Evolutionary conservation across 2,888 invertebrate genomes (phyloP).

Genomic region (Galerucella pusilla): DNA sequence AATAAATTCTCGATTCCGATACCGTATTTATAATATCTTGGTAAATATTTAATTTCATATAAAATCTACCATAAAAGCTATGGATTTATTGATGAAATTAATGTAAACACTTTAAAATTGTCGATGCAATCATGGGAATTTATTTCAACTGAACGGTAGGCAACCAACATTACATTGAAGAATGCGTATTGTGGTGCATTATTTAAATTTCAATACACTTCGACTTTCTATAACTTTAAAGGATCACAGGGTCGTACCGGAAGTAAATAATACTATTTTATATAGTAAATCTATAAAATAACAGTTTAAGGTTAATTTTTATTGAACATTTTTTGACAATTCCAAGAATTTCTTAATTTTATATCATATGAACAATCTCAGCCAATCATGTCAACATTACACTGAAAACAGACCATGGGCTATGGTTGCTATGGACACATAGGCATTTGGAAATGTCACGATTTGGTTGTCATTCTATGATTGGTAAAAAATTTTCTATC

Average conservation of each 20-base stretch:
- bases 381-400: too few species aligned
- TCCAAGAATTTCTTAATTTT: too few species aligned
- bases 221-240: not conserved
- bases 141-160: not conserved
- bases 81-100: not conserved
- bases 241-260: not conserved
- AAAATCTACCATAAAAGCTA: too few species aligned
- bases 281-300: not conserved
- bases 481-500: too few species aligned
- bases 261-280: not conserved
- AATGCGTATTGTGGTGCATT: not conserved
- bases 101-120: not conserved
- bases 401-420: too few species aligned
- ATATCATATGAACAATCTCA: too few species aligned
- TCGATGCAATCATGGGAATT: not conserved
- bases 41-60: too few species aligned
- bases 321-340: too few species aligned
- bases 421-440: too few species aligned
- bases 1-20: not conserved
- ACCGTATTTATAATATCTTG: not conserved
- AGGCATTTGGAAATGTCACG: too few species aligned
- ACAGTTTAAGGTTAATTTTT: not conserved
- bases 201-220: not conserved
- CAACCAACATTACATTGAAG: conserved; percentile 1
- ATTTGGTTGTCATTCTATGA: too few species aligned